These are phyloP conservation scores for Myripristis murdjan DNA, from an alignment of 2,797 vertebrate genomes.

Conservation along the genomic window DNA sequence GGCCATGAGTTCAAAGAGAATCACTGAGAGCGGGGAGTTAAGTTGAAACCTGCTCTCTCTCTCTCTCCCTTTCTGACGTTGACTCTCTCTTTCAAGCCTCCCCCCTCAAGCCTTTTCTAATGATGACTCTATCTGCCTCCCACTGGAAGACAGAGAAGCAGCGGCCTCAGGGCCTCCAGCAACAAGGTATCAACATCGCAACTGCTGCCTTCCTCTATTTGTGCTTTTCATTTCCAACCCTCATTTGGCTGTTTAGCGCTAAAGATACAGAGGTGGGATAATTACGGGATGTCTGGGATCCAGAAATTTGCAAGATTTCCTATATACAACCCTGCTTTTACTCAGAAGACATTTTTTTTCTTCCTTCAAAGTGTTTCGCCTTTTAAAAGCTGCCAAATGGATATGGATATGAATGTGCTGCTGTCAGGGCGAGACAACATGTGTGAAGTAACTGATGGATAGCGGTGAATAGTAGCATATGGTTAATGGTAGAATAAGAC, in stretches of 20 bases:
- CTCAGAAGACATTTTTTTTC: slow-evolving; percentile 52
- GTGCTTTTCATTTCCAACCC: slow-evolving; percentile 66
- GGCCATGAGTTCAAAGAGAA: slow-evolving; percentile 84
- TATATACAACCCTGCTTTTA: slow-evolving; percentile 54
- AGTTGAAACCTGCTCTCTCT: slow-evolving; percentile 74
- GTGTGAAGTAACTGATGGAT: slow-evolving; percentile 38
- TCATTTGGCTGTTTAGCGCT: slow-evolving; percentile 74
- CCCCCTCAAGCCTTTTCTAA: slow-evolving; percentile 70
- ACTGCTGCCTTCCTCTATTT: slow-evolving; percentile 52
- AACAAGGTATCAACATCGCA: slow-evolving; percentile 59
- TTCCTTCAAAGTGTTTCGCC: slow-evolving; percentile 33
- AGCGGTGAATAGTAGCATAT: too few species aligned
- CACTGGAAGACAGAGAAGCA: slow-evolving; percentile 72
- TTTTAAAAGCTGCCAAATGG: slow-evolving; percentile 50
- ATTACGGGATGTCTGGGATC: slow-evolving; percentile 73
- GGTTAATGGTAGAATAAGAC: slow-evolving; percentile 24
- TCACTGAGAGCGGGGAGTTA: slow-evolving; percentile 71
- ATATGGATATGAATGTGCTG: slow-evolving; percentile 34
- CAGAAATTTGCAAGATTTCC: slow-evolving; percentile 45
- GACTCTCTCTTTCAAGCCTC: slow-evolving; percentile 2
- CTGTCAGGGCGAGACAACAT: slow-evolving; percentile 23
- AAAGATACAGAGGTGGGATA: slow-evolving; percentile 80
- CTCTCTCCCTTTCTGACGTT: slow-evolving; percentile 13
- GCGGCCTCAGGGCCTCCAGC: slow-evolving; percentile 64
- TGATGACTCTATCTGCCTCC: slow-evolving; percentile 82